Evolutionary conservation across 2,888 invertebrate species (phyloP).

Genomic region (Anorthoa munda): DNA sequence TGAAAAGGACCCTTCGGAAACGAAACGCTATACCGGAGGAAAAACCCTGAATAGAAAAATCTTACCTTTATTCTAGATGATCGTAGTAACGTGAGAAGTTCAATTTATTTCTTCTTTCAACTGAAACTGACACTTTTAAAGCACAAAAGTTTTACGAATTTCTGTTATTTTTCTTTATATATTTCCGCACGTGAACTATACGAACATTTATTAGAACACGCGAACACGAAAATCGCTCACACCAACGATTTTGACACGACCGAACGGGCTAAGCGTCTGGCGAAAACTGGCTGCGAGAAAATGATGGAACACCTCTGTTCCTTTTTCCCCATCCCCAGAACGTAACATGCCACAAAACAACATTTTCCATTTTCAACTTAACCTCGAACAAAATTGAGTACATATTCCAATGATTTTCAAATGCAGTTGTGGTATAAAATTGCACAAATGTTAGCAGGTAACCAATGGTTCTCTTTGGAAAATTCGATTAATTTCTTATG

Average conservation of each 20-base stretch:
- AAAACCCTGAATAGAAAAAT: constrained; percentile 55
- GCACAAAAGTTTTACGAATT: constrained; percentile 42
- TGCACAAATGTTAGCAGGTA: constrained; percentile 78
- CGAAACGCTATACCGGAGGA: constrained; percentile 47
- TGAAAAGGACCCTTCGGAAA: constrained; percentile 64
- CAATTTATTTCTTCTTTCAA: constrained; percentile 24
- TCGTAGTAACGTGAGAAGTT: constrained; percentile 3
- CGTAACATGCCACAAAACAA: constrained; percentile 67
- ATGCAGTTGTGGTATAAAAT: constrained; percentile 42
- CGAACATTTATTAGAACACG: constrained; percentile 57
- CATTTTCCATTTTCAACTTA: constrained; percentile 43
- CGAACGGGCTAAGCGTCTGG: constrained; percentile 60
- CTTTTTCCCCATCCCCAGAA: constrained; percentile 66
- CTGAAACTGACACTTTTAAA: constrained; percentile 52
- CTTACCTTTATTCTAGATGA: constrained; percentile 59
- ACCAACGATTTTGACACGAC: constrained; percentile 64
- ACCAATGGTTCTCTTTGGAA: constrained; percentile 69
- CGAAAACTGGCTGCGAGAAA: constrained; percentile 78
- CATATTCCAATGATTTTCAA: constrained; percentile 1
- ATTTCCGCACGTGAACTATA: constrained; percentile 50
- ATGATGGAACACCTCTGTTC: constrained; percentile 81
- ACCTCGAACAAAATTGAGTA: fast-evolving
- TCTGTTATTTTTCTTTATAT: constrained; percentile 13
- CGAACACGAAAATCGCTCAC: constrained; percentile 53
- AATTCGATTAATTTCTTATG: constrained; percentile 72